These are phyloP conservation scores for Serinus canaria DNA, from an alignment of 2,113 vertebrate genomes.

Conservation along the genomic window DNA sequence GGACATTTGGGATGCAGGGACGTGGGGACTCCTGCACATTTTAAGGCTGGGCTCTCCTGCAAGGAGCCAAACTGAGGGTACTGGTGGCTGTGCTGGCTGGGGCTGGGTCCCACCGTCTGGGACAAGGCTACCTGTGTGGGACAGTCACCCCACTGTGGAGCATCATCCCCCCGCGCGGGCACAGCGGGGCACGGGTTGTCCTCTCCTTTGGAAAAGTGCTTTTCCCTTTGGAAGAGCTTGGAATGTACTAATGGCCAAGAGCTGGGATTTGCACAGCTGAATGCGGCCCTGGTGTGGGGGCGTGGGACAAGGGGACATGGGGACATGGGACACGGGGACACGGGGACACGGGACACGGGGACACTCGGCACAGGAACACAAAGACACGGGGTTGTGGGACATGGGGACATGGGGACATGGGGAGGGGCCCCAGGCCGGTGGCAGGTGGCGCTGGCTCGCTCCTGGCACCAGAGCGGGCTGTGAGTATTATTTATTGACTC, in stretches of 20 bases:
- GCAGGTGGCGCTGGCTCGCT: constrained; percentile 45
- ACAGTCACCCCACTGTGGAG: background rate
- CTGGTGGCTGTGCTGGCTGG: background rate
- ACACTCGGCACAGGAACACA: background rate
- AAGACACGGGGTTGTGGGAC: background rate
- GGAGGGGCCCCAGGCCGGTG: background rate
- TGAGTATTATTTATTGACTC: constrained; percentile 26
- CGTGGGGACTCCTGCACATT: background rate
- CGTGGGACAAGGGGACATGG: accelerated
- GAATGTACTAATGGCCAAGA: background rate
- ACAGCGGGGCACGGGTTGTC: accelerated
- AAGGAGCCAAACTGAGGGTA: background rate
- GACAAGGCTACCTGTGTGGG: background rate
- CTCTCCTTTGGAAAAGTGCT: background rate
- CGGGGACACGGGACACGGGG: background rate
- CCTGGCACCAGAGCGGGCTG: background rate
- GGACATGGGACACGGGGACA: background rate
- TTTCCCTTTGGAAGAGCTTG: background rate
- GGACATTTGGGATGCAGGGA: accelerated
- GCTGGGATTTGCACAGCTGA: background rate
- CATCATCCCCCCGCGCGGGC: accelerated
- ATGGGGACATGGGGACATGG: background rate
- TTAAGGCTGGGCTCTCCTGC: background rate
- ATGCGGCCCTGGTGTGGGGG: accelerated
- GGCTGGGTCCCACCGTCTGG: background rate